A percentile compares a stretch with the other conserved stretches of the same genome.
These are phyloP conservation scores for Callionymus lyra DNA, from an alignment of 2,113 vertebrate species.

Conservation along the genomic window DNA sequence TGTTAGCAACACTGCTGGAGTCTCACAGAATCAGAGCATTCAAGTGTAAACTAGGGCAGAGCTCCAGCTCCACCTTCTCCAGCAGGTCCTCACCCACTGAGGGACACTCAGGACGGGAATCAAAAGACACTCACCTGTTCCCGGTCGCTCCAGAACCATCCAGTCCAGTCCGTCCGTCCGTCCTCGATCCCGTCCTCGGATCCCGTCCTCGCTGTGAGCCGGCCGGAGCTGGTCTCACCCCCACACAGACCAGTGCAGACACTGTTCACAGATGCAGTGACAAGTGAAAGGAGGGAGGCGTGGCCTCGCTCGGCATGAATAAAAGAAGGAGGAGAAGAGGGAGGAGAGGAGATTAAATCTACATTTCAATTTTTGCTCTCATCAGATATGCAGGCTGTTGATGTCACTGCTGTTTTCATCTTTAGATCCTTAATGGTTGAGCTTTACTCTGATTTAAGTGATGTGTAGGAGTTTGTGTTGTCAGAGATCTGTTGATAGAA, in stretches of 20 bases:
- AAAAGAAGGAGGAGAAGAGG: conserved; percentile 61
- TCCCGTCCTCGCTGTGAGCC: conserved; percentile 34
- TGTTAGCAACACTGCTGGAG: conserved; percentile 36
- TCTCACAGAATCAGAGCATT: conserved; percentile 50
- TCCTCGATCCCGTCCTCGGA: conserved; percentile 28
- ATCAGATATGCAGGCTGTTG: conserved; percentile 5
- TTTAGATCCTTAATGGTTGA: conserved; percentile 14
- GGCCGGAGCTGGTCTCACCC: conserved; percentile 47
- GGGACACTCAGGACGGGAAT: conserved; percentile 9
- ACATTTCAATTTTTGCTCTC: conserved; percentile 61
- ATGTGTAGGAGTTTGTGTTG: too few relatives aligned
- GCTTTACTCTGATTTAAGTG: too few relatives aligned
- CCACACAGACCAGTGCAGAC: conserved; percentile 54
- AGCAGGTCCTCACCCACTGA: conserved; percentile 32
- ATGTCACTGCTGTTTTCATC: conserved; percentile 16
- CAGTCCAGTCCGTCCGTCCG: conserved; percentile 30
- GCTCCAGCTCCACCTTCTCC: conserved; percentile 40
- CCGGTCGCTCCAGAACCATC: conserved; percentile 32
- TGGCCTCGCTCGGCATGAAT: conserved; percentile 61
- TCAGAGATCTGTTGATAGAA: too few relatives aligned
- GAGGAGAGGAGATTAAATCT: conserved; percentile 60
- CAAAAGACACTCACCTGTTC: conserved; percentile 50
- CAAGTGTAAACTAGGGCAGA: conserved; percentile 65
- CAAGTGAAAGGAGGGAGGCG: conserved; percentile 68
- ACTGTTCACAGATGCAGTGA: conserved; percentile 65